Conservation (phyloP, 2,797 vertebrate genomes). For the Todus mexicanus region DNA sequence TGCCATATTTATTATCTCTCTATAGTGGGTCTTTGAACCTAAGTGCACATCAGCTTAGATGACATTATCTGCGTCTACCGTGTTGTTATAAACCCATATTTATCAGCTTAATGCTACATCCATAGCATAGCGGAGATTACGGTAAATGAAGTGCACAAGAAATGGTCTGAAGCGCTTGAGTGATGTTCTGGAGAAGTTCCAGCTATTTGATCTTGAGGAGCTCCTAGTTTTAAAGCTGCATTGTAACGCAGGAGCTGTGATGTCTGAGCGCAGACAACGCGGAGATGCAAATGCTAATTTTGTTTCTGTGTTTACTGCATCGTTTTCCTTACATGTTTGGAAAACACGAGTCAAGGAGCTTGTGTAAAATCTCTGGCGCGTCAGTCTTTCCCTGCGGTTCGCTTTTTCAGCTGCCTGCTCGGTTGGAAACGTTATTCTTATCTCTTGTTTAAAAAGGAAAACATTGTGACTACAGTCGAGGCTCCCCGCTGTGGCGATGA, state of each 20-base stretch:
- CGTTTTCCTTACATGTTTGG: not conserved
- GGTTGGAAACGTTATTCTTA: constrained; percentile 16
- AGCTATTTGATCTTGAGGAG: not conserved
- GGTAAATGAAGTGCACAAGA: not conserved
- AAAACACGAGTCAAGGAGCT: constrained; percentile 13
- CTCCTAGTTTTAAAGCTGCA: not conserved
- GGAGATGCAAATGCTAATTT: not conserved
- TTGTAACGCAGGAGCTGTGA: not conserved
- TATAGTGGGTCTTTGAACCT: not conserved
- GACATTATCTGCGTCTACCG: not conserved
- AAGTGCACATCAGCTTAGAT: constrained; percentile 24
- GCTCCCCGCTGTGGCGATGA: not conserved
- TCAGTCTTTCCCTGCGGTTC: not conserved
- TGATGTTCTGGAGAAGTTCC: not conserved
- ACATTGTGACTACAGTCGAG: not conserved
- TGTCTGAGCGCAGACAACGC: not conserved
- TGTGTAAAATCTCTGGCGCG: not conserved
- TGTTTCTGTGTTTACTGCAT: not conserved
- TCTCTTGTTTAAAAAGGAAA: constrained; percentile 24
- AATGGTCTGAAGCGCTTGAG: not conserved
- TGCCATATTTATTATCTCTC: not conserved
- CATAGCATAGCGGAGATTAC: not conserved
- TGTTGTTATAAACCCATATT: constrained; percentile 1
- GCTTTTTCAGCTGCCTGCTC: not conserved
- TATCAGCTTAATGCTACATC: constrained; percentile 25